Conservation (phyloP, 2,113 vertebrate genomes). For the Antennarius striatus region DNA sequence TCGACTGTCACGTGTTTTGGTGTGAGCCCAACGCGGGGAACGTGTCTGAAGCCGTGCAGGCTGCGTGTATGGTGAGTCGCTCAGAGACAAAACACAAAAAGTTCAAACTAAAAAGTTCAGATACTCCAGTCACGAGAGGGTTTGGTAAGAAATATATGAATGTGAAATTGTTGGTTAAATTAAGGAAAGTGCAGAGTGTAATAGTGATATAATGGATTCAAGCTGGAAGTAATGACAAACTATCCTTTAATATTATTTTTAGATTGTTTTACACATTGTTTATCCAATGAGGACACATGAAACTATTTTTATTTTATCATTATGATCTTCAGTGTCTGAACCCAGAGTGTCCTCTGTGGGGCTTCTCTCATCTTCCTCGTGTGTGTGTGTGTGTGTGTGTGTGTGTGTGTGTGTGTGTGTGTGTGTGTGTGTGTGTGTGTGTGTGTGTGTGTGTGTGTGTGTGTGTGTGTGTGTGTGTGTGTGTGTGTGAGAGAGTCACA, state of each 20-base stretch:
- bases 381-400: slow-evolving; percentile 6
- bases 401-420: not conserved
- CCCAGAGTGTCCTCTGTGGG: slow-evolving; percentile 13
- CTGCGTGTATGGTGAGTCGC: slow-evolving; percentile 94
- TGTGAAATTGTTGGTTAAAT: not conserved
- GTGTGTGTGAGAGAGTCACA: slow-evolving; percentile 19
- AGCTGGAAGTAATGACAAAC: not conserved
- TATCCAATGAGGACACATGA: too few species aligned
- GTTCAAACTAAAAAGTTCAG: not conserved
- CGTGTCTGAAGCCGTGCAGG: slow-evolving; percentile 96
- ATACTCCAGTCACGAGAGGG: not conserved
- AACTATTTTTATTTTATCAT: slow-evolving; percentile 12
- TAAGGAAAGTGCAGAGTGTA: not conserved
- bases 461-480: slow-evolving; percentile 3
- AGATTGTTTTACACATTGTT: too few species aligned
- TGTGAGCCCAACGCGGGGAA: slow-evolving; percentile 94
- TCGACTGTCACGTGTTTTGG: slow-evolving; percentile 96
- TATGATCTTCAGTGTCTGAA: not conserved
- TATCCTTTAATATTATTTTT: too few species aligned
- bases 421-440: not conserved
- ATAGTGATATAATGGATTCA: not conserved
- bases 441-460: not conserved
- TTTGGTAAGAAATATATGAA: too few species aligned
- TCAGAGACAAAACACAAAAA: not conserved
- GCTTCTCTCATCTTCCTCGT: not conserved